Evolutionary conservation across 2,888 invertebrate genomes (phyloP).

Genomic region (Pyrocoelia pectoralis): DNA sequence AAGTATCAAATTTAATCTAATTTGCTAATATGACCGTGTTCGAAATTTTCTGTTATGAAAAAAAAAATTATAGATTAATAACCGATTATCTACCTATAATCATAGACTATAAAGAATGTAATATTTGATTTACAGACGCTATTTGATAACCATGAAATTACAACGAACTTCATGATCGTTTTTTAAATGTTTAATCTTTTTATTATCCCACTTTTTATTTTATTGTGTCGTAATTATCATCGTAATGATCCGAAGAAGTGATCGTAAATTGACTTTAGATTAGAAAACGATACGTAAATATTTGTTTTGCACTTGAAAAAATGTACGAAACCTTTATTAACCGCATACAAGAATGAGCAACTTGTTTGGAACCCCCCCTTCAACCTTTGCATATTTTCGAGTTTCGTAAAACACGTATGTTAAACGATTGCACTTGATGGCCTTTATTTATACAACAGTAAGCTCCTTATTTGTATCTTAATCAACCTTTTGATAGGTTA

Average conservation of each 20-base stretch:
- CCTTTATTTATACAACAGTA: too few species aligned
- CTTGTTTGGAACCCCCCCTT: too few species aligned
- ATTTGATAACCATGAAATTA: slow-evolving; percentile 11
- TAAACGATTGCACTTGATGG: too few species aligned
- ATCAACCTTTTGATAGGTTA: too few species aligned
- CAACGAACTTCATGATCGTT: not conserved
- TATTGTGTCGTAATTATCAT: not conserved
- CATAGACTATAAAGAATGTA: slow-evolving; percentile 9
- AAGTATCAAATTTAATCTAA: not conserved
- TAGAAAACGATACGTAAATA: too few species aligned
- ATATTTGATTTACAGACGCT: slow-evolving; percentile 7
- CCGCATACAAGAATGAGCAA: too few species aligned
- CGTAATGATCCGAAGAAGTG: not conserved
- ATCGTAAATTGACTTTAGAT: not conserved
- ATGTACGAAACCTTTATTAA: too few species aligned
- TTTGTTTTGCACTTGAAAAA: too few species aligned
- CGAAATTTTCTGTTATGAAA: not conserved
- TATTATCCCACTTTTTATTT: not conserved
- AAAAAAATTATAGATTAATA: slow-evolving; percentile 6
- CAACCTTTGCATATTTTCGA: too few species aligned
- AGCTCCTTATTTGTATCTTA: too few species aligned
- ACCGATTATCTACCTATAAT: slow-evolving; percentile 7
- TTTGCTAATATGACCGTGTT: not conserved
- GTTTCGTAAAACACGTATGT: too few species aligned
- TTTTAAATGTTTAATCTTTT: not conserved